Percentiles rank a stretch among this genome's conserved stretches.
phyloP scores from a whole-genome alignment of 2,888 invertebrate species.

The Orgyia antiqua region DNA sequence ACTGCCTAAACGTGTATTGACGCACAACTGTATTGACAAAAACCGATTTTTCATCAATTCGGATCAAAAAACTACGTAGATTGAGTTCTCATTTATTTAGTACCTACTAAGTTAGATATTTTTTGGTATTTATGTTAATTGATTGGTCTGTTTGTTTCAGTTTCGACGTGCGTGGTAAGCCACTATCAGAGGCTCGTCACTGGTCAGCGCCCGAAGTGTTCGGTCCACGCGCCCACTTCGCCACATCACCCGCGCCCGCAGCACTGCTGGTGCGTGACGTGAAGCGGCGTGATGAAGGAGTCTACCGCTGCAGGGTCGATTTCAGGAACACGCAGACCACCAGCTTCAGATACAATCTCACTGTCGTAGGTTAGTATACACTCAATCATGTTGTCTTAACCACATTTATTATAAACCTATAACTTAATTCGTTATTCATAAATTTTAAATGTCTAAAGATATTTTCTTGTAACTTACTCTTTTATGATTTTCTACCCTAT shows the following conservation, averaged over 20 bases:
- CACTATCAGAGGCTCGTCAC: slow-evolving; percentile 87
- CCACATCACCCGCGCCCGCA: slow-evolving; percentile 87
- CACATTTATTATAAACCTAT: not conserved
- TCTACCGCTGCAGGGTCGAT: slow-evolving; percentile 93
- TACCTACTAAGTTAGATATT: no score
- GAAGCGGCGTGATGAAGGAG: slow-evolving; percentile 91
- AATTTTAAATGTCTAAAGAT: no score
- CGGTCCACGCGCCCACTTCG: slow-evolving; percentile 91
- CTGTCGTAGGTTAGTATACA: slow-evolving; percentile 89
- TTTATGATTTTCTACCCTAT: no score
- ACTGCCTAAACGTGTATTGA: no score
- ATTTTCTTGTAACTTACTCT: no score
- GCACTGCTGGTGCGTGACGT: slow-evolving; percentile 87
- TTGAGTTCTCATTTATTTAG: no score
- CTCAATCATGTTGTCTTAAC: no score
- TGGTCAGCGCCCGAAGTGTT: slow-evolving; percentile 92
- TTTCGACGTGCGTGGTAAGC: slow-evolving; percentile 91
- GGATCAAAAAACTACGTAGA: no score
- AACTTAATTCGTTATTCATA: no score
- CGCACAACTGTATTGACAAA: no score
- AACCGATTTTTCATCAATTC: no score
- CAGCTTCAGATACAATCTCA: slow-evolving; percentile 92
- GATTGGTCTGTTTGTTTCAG: slow-evolving; percentile 82
- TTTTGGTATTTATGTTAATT: no score
- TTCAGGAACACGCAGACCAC: slow-evolving; percentile 93